Evolutionary conservation across 64 coral and sea anemone species (phyloP).

Genomic region (Montipora capricornis): DNA sequence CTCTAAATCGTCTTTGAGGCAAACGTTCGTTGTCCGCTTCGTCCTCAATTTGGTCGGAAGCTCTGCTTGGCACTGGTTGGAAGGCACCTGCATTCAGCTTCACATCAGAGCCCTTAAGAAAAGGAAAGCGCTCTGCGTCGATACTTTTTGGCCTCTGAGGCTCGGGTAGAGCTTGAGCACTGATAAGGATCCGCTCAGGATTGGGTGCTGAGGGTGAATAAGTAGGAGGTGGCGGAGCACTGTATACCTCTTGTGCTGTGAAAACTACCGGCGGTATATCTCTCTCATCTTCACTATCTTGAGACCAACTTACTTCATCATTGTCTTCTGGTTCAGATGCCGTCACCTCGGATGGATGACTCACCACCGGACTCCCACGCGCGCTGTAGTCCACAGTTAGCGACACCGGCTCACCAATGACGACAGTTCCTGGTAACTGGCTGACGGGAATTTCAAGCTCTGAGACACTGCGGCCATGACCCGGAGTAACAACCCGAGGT

Average conservation of each 20-base stretch:
- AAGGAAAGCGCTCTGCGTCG: conserved; percentile 35
- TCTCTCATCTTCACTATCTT: conserved; percentile 4
- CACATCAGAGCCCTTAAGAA: conserved; percentile 30
- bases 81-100: conserved; percentile 31
- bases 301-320: conserved; percentile 19
- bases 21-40: not conserved
- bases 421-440: conserved; percentile 38
- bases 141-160: conserved; percentile 27
- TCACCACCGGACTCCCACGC: conserved; percentile 14
- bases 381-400: conserved; percentile 16
- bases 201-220: not conserved
- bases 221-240: not conserved
- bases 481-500: conserved; percentile 17
- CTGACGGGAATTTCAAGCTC: conserved; percentile 40
- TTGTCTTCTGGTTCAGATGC: conserved; percentile 42
- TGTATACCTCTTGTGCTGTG: conserved; percentile 15
- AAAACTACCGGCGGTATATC: conserved; percentile 30
- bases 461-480: conserved; percentile 15
- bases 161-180: conserved; percentile 29
- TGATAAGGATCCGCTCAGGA: conserved; percentile 22
- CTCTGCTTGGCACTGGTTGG: conserved; percentile 18
- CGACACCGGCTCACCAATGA: conserved; percentile 29
- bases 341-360: conserved; percentile 13
- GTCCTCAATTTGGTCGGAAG: not conserved
- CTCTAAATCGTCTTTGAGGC: conserved; percentile 27